These are phyloP conservation scores for Caenorhabditis tropicalis DNA, from an alignment of 1,140 invertebrate genomes.

Conservation along the genomic window DNA sequence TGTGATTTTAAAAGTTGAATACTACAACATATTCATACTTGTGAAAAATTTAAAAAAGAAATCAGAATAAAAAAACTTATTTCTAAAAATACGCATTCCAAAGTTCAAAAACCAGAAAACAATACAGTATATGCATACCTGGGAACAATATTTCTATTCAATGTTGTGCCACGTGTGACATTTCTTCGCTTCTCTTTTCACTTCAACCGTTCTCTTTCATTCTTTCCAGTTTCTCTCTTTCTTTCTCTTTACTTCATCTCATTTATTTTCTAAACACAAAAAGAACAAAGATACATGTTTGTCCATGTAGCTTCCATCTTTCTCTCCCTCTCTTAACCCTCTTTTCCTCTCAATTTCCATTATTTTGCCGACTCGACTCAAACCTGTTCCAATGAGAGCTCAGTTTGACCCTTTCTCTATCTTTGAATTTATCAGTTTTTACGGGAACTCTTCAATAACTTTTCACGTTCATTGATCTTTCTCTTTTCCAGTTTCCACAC, in stretches of 20 bases:
- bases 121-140: no score
- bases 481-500: neutral
- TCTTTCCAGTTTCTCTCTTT: neutral
- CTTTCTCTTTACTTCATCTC: constrained; percentile 4
- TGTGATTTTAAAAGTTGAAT: no score
- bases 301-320: neutral
- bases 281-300: constrained; percentile 41
- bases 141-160: no score
- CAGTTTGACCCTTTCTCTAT: neutral
- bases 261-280: neutral
- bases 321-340: neutral
- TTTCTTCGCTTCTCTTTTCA: no score
- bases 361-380: neutral
- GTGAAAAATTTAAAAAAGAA: no score
- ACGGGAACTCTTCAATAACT: neutral
- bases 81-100: no score
- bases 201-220: neutral
- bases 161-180: no score
- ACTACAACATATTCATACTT: no score
- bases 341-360: neutral
- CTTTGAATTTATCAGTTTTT: neutral
- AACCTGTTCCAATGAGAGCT: neutral
- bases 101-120: no score
- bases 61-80: no score
- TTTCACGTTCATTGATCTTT: neutral